phyloP scores from a whole-genome alignment of 2,888 invertebrate genomes.

The Tenodera sinensis region DNA sequence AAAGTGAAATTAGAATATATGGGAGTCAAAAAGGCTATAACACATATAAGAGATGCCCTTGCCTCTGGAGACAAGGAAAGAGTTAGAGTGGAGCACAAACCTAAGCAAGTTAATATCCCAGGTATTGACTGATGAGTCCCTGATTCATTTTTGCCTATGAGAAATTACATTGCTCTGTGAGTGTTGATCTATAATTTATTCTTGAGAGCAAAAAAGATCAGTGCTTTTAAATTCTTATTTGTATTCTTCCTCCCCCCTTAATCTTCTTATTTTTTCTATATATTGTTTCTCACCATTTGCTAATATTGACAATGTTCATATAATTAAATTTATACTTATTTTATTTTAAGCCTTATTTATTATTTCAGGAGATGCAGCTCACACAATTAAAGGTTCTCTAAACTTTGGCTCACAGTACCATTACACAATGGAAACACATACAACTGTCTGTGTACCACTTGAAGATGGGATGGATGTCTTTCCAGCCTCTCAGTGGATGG shows the following conservation, averaged over 20 bases:
- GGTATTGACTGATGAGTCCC: not conserved
- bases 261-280: not conserved
- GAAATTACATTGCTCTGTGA: no score
- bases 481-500: constrained; percentile 62
- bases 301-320: no score
- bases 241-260: not conserved
- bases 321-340: no score
- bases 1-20: constrained; percentile 57
- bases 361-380: constrained; percentile 29
- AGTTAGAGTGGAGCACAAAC: not conserved
- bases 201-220: no score
- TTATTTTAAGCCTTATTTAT: not conserved
- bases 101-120: not conserved
- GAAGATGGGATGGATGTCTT: constrained; percentile 71
- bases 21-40: constrained; percentile 34
- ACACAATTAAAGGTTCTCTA: constrained; percentile 54
- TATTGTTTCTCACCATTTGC: no score
- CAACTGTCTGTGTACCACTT: constrained; percentile 60
- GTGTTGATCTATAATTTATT: no score
- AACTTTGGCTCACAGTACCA: constrained; percentile 65
- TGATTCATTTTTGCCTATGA: not conserved
- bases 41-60: constrained; percentile 18
- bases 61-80: constrained; percentile 1
- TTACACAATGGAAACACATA: constrained; percentile 71
- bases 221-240: no score